These are phyloP conservation scores for Callopanchax toddi DNA, from an alignment of 2,113 vertebrate genomes.

Conservation along the genomic window DNA sequence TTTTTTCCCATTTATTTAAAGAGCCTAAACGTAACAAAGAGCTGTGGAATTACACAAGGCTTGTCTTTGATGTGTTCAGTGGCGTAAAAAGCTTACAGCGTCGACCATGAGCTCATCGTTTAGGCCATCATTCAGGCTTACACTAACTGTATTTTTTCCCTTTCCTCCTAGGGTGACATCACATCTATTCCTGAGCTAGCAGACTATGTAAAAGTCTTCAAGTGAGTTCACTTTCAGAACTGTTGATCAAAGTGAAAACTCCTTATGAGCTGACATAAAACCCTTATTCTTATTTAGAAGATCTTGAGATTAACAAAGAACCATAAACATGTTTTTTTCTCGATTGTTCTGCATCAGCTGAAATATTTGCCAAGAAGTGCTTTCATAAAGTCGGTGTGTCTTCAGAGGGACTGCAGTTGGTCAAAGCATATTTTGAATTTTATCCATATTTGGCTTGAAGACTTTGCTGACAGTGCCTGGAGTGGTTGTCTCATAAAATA, in stretches of 20 bases:
- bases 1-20: slow-evolving; percentile 14
- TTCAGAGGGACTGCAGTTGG: slow-evolving; percentile 40
- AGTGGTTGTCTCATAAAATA: slow-evolving; percentile 56
- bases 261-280: slow-evolving; percentile 13
- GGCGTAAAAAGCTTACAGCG: slow-evolving; percentile 19
- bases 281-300: slow-evolving; percentile 15
- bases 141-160: slow-evolving; percentile 25
- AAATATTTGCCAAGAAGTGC: slow-evolving; percentile 43
- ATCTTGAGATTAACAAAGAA: slow-evolving; percentile 13
- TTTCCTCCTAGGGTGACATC: slow-evolving; percentile 90
- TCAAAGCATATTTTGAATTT: slow-evolving; percentile 40
- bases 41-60: not conserved
- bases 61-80: not conserved
- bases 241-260: slow-evolving; percentile 8
- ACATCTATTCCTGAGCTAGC: slow-evolving; percentile 98
- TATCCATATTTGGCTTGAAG: slow-evolving; percentile 51
- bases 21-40: slow-evolving; percentile 9
- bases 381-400: slow-evolving; percentile 32
- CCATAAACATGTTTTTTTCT: slow-evolving; percentile 17
- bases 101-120: slow-evolving; percentile 31
- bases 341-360: slow-evolving; percentile 50
- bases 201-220: slow-evolving; percentile 98
- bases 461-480: slow-evolving; percentile 56
- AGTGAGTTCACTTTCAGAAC: slow-evolving; percentile 85
- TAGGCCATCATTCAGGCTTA: not conserved